phyloP scores from a whole-genome alignment of 53 echinoderm and acorn worm genomes.

The Astropecten irregularis region DNA sequence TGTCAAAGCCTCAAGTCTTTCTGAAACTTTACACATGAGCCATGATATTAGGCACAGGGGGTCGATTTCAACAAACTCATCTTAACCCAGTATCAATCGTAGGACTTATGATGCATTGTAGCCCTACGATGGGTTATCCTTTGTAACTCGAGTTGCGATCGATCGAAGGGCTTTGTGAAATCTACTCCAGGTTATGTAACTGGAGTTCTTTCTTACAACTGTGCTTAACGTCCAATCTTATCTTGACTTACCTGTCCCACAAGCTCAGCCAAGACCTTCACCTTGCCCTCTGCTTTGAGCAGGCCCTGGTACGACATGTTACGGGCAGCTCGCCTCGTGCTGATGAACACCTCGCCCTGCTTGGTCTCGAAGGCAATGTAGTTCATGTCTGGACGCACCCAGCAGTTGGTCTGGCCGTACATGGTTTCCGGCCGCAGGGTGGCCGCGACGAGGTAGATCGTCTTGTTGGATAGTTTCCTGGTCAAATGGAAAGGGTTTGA shows the following conservation, averaged over 20 bases:
- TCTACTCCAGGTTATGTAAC: no score
- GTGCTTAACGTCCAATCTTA: no score
- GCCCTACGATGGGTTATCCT: no score
- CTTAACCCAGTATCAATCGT: no score
- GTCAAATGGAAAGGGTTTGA: background rate
- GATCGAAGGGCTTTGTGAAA: no score
- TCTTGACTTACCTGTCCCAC: conserved; percentile 83
- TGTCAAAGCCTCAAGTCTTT: no score
- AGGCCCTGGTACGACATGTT: conserved; percentile 94
- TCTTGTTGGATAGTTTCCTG: conserved; percentile 79
- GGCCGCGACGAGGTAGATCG: conserved; percentile 86
- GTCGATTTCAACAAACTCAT: no score
- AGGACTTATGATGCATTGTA: no score
- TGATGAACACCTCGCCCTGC: conserved; percentile 82
- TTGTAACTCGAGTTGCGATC: no score
- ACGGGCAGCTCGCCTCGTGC: conserved; percentile 79
- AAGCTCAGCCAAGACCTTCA: conserved; percentile 69
- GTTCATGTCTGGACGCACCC: conserved; percentile 85
- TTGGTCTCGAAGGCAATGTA: conserved; percentile 91
- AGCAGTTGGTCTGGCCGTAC: conserved; percentile 99
- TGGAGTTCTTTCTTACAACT: no score
- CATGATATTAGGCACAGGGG: no score
- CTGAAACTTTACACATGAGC: no score
- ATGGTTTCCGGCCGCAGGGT: conserved; percentile 98
- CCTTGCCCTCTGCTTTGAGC: conserved; percentile 75